A percentile compares a stretch with the other conserved stretches of the same genome.
Evolutionary conservation across 2,797 vertebrate species (phyloP).

Genomic region (Scarus forsteni): DNA sequence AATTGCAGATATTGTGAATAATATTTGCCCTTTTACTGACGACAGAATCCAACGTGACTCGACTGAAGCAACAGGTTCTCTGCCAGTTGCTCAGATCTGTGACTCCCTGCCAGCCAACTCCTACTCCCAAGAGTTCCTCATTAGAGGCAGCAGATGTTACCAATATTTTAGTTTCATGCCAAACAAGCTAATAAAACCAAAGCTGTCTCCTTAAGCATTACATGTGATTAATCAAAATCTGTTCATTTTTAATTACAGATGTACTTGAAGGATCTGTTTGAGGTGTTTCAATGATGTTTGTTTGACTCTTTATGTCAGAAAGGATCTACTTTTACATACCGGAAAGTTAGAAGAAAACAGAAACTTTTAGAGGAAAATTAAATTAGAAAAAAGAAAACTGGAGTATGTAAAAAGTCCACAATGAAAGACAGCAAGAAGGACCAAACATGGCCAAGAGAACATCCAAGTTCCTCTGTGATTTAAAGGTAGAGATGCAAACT

Average conservation of each 20-base stretch:
- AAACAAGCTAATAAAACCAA: constrained; percentile 7
- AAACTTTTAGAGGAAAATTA: no score
- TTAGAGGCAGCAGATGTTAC: constrained; percentile 13
- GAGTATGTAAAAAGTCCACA: no score
- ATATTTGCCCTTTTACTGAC: no score
- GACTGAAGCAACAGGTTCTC: constrained; percentile 11
- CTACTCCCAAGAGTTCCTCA: background rate
- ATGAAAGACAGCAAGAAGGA: no score
- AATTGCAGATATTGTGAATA: no score
- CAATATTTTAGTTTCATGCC: constrained; percentile 3
- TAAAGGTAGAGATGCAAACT: no score
- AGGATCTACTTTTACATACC: no score
- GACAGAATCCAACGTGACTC: constrained; percentile 1
- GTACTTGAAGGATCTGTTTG: background rate
- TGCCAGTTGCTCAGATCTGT: constrained; percentile 9
- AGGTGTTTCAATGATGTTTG: background rate
- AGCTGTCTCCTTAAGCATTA: background rate
- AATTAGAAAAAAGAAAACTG: no score
- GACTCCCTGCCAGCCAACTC: background rate
- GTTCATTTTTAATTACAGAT: constrained; percentile 3
- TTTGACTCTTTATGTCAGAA: no score
- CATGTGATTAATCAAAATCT: background rate
- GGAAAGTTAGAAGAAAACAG: no score
- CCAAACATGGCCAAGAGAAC: no score
- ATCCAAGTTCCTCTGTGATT: no score